Base-by-base conservation (phyloP, 1,140 invertebrate genomes). In the Zelostemma sp. region DNA sequence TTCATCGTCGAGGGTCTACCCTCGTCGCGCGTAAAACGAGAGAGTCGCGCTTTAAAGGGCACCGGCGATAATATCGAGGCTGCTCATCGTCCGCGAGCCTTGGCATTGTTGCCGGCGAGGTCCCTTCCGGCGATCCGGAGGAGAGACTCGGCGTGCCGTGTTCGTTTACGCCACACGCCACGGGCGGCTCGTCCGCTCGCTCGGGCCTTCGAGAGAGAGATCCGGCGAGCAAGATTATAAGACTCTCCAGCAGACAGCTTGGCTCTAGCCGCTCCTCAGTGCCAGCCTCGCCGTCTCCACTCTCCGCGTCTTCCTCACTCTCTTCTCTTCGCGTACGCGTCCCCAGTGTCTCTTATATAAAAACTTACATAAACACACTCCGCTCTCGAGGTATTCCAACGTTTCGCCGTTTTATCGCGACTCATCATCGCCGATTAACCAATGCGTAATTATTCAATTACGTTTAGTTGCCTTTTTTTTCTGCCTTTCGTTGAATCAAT, bases 161-260 rank as follows among this genome's bases (percentile, higher is more conserved):
- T 57, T 63, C 67, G 59, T 64, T 68, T 67, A 68, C 63, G 67
- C 67, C 64, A 72, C 73, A 70, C 70, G 73, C 69, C 67, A 70
- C 66, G 49, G 67, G 73, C 73, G 69, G 69, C 48, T 67, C 57
- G 58, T 43, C 17, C 40, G 51, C 40, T 43, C 35, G 51, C 56
- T 49, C 58, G 35, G 17, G 45, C 50, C 55, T 28, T 28, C 25
- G 8, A 3, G 25, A 28, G 25, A 28, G 68, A 76, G 73, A 79
- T 80, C 74, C 73, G 69, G 60, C 62, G 58, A 67, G 61, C 61
- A 59, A 77, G 80, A 80, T 80, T 80, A 80, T 74, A 73, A 80
- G 72, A 77, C 74, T 73, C 62, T 61, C 48, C 68, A 80, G 78
- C 80, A 85, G 81, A 84, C 83, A 82, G 83, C 83, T 81, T 85